Base-by-base conservation (phyloP, 37 sponge, comb jelly and placozoan species). In the Theonella swinhoei region DNA sequence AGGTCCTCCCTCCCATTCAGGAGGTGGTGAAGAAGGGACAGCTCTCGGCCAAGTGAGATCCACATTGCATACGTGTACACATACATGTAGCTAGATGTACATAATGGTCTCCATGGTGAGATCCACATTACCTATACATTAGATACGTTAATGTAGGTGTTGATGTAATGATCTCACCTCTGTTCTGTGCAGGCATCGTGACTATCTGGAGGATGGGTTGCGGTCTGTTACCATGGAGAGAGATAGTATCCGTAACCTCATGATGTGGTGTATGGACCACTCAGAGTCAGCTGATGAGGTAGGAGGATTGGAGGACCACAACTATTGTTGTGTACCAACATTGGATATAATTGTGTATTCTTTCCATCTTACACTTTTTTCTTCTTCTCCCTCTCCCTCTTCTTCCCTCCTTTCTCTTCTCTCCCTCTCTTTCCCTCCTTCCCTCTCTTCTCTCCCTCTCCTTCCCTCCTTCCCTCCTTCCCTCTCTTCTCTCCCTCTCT, bases 241-340 rank as follows among this genome's bases (percentile, higher is more conserved):
- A 25, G 81, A 87, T 36, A 85, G 65, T 14, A 64, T 99, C 2
- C 77, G 59, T 19, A 70, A 69, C 3, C 75, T 74, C 23, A 96
- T 99, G 97, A 70, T 92, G 28, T 99, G 91, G 88, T 99, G 99
- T 74, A 68, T 99, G 23, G 95, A 96, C 22, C 93, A 96, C 79
- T 83, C 99, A 2, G 97, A 95, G 5, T 81, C 90, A 31, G 91
- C 97, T 32, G 93, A 96, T 42, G 99, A 99, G 93, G 98, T 97
- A 43, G 0, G 83, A 42, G 32, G 20, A 20, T 19, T 30, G 32
- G 20, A 19, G 17, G 20, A 7, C 7, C 32, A 23, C 24, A 22
- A 66, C 28, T 66, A 72, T 41, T 47, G 9, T 3, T 2, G 20
- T n/a, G 25, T 81, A 37, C 71, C 60, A n/a, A n/a, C 17, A n/a